Base-by-base conservation (phyloP, 2,888 invertebrate genomes). In the Andrena chrysosceles region DNA sequence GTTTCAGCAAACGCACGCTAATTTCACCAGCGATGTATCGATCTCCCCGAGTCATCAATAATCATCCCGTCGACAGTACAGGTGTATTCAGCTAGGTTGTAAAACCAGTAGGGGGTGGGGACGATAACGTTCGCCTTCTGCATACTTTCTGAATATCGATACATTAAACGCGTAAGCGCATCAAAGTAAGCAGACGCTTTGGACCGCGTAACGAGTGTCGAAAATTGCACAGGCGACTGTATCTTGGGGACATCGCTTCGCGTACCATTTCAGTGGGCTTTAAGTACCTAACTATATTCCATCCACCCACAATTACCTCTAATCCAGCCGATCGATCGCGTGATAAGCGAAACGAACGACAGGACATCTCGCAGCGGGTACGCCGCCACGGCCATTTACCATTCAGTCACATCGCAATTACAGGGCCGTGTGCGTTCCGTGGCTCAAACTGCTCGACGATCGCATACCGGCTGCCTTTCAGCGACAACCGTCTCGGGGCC, bases 321-420 rank as follows among this genome's bases (percentile, higher is more conserved):
- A 87, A 90, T 90, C 90, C 84, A 79, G 85, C 85, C 85, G 90
- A 90, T 90, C 86, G 86, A 86, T 89, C 87, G 75, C 52, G n/a
- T 83, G 85, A 88, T 89, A 86, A 86, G 78, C 49, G 20, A 7
- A 77, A 73, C 79, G 79, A 70, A 63, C 80, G 66, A 68, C 77
- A 69, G 74, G 81, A 87, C 71, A 59, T 31, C 52, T 68, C 33
- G 62, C 78, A 69, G 64, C 68, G 72, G 69, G 72, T 84, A 85
- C 86, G 88, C 89, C 78, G 77, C 86, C 35, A 72, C 77, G 68
- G 20, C 35, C 67, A 75, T 88, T 90, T 83, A 82, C 82, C 77
- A 87, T 91, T 90, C 89, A 90, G 89, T 91, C 89, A 90, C 85
- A 77, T 81, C 74, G 86, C 85, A 89, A 91, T 90, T 90, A 88